phyloP scores from a whole-genome alignment of 2,797 vertebrate species.

The Mareca penelope region DNA sequence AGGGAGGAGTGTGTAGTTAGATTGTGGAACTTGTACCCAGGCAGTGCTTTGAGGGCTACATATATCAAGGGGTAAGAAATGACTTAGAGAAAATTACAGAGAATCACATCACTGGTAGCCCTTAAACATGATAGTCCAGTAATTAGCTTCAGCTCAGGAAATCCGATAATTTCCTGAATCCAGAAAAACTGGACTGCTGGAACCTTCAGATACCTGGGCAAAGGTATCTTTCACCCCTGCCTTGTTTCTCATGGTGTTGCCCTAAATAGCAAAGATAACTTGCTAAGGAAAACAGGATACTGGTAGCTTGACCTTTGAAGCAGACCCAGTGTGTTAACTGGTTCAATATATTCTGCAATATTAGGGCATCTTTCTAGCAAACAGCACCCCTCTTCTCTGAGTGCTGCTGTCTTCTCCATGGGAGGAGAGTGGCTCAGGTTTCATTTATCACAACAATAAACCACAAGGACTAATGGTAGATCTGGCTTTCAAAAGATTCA shows the following conservation, averaged over 20 bases:
- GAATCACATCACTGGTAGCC: no score
- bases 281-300: not conserved
- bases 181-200: not conserved
- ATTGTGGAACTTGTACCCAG: not conserved
- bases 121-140: not conserved
- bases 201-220: rapidly evolving
- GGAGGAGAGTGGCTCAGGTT: not conserved
- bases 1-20: not conserved
- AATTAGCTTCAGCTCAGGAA: not conserved
- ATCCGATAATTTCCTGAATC: not conserved
- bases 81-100: not conserved
- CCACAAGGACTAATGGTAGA: not conserved
- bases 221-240: not conserved
- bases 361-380: not conserved
- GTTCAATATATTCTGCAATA: not conserved
- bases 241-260: not conserved
- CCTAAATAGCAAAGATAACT: not conserved
- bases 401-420: not conserved
- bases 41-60: not conserved
- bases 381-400: not conserved
- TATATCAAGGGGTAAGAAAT: not conserved
- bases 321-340: rapidly evolving
- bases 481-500: not conserved
- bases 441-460: not conserved
- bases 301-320: not conserved